Percentiles rank a stretch among this genome's conserved stretches.
phyloP scores from a whole-genome alignment of 1,140 invertebrate species.

The Sitophilus oryzae region DNA sequence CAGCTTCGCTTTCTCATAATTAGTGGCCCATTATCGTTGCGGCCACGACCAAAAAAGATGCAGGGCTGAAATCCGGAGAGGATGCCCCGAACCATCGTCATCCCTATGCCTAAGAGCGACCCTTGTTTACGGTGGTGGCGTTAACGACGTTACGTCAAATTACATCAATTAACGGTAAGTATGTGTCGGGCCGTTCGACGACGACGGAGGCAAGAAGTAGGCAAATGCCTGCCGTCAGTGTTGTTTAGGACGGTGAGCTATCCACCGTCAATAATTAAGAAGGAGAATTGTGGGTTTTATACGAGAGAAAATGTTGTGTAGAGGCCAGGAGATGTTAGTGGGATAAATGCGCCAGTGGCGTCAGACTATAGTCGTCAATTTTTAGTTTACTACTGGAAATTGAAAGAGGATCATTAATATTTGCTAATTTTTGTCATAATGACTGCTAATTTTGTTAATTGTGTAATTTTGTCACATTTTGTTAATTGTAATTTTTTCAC shows the following conservation, averaged over 20 bases:
- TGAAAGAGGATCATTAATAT: too few species aligned
- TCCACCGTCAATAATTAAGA: slow-evolving; percentile 30
- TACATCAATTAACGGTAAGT: slow-evolving; percentile 31
- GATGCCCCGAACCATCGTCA: too few species aligned
- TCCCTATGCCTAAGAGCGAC: slow-evolving; percentile 25
- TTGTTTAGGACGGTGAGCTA: slow-evolving; percentile 22
- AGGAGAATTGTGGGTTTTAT: slow-evolving; percentile 20
- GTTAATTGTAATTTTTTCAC: too few species aligned
- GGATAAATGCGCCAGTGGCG: not conserved
- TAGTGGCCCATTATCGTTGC: slow-evolving; percentile 23
- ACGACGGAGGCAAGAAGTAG: slow-evolving; percentile 31
- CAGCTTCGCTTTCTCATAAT: slow-evolving; percentile 25
- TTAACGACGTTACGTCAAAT: slow-evolving; percentile 31
- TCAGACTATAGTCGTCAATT: too few species aligned
- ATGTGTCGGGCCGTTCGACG: slow-evolving; percentile 26
- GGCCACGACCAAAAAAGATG: slow-evolving; percentile 16
- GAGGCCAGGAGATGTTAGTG: not conserved
- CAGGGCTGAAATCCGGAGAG: too few species aligned
- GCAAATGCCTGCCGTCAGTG: slow-evolving; percentile 32
- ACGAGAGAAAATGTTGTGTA: too few species aligned
- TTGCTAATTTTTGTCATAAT: too few species aligned
- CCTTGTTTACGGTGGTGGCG: slow-evolving; percentile 19
- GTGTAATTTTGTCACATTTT: too few species aligned
- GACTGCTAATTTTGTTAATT: too few species aligned
- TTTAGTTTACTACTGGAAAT: too few species aligned